Conservation (phyloP, 1,140 invertebrate genomes). For the Listronotus bonariensis region DNA sequence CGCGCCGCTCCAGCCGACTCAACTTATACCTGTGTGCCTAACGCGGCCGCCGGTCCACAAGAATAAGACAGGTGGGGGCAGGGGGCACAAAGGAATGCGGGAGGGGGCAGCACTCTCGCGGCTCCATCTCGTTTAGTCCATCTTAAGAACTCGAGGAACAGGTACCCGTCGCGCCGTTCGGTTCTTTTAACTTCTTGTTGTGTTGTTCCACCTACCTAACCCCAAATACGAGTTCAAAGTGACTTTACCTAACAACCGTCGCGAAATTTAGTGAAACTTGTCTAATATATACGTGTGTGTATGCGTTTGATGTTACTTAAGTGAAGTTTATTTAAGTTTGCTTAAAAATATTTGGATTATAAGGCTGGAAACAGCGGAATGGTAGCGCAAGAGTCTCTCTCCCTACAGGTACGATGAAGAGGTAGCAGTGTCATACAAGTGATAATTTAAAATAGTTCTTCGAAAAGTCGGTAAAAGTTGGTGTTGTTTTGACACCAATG, state of each 20-base stretch:
- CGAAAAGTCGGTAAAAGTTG: constrained; percentile 23
- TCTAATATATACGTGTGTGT: constrained; percentile 16
- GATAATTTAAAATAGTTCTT: constrained; percentile 33
- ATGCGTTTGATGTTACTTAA: constrained; percentile 3
- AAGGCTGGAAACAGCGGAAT: constrained; percentile 7
- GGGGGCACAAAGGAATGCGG: constrained; percentile 52
- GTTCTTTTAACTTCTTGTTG: constrained; percentile 35
- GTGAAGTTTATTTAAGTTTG: constrained; percentile 14
- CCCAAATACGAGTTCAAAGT: constrained; percentile 28
- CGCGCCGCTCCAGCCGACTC: constrained; percentile 35
- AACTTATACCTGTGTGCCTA: constrained; percentile 35
- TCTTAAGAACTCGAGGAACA: constrained; percentile 45
- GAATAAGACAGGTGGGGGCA: constrained; percentile 43
- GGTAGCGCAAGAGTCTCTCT: constrained; percentile 21
- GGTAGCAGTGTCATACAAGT: neutral
- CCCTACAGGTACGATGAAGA: constrained; percentile 22
- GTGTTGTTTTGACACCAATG: constrained; percentile 22
- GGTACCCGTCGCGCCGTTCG: constrained; percentile 33
- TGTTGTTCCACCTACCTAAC: constrained; percentile 27
- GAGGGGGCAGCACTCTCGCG: constrained; percentile 48
- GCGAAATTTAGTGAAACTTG: neutral
- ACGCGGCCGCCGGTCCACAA: constrained; percentile 27
- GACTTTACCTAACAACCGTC: too few species aligned
- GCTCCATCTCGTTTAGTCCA: constrained; percentile 49
- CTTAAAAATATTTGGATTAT: constrained; percentile 12